phyloP scores from a whole-genome alignment of 2,113 vertebrate species.

The Puntigrus tetrazona region DNA sequence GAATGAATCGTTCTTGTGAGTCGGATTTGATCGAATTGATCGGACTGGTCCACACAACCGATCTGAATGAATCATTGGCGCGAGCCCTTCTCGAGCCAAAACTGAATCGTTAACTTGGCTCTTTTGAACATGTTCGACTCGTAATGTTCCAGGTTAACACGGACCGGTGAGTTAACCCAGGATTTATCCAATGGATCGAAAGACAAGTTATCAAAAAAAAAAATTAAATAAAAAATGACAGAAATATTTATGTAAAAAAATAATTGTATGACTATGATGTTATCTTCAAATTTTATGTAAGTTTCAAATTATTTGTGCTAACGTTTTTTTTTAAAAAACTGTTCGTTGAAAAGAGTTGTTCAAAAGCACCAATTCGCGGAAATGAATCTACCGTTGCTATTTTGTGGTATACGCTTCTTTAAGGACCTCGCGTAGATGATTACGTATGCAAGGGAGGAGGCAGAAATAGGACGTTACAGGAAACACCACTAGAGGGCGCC shows the following conservation, averaged over 20 bases:
- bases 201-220: not conserved
- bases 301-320: no score
- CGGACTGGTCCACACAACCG: not conserved
- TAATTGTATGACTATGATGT: no score
- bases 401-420: not conserved
- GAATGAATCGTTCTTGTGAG: not conserved
- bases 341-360: not conserved
- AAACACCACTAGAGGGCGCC: not conserved
- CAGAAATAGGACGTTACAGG: not conserved
- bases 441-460: not conserved
- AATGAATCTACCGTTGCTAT: not conserved
- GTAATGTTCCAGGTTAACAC: no score
- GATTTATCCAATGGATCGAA: not conserved
- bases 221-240: no score
- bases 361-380: not conserved
- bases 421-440: constrained; percentile 19
- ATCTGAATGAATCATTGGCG: not conserved
- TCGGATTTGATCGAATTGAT: not conserved
- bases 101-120: not conserved
- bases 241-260: no score
- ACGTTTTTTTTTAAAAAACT: not conserved
- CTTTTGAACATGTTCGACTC: not conserved
- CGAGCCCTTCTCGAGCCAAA: not conserved
- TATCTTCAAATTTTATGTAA: no score
- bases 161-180: not conserved